Base-by-base conservation (phyloP, 1,140 invertebrate species). In the Hyposmocoma kahamanoa region DNA sequence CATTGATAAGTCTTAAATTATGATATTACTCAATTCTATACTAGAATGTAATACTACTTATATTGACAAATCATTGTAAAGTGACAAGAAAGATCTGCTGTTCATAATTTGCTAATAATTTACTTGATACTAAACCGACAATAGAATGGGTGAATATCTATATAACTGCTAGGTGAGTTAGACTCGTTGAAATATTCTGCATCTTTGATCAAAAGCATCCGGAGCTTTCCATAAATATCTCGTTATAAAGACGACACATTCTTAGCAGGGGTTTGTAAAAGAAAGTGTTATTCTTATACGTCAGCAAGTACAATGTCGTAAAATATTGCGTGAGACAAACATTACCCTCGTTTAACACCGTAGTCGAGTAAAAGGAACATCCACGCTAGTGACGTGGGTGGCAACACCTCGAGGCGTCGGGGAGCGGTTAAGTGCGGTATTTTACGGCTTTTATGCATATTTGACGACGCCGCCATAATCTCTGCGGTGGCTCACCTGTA, bases 361-460 rank as follows among this genome's bases (percentile, higher is more conserved):
- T 9, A 21, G 5, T 36, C 48, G 20, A 0, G 21, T n/a, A n/a
- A n/a, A n/a, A n/a, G n/a, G n/a, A n/a, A n/a, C 17, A 34, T 24
- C 30, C 21, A 20, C 42, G 17, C 39, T 15, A 13, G 22, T 11
- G 34, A 8, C 44, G 46, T 57, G 62, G 61, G 61, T 62, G 67
- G 59, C 57, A 68, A 65, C 73, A n/a, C n/a, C n/a, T 57, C 57
- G 59, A 52, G 56, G 64, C 63, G 69, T 62, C 61, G 67, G 68
- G 72, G 70, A 70, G 72, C 70, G 78, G 77, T 83, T 83, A 83
- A 86, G 74, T 81, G 82, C 72, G 70, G 67, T 74, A 86, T 85
- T 86, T 85, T 86, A 86, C 79, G 69, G 79, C 83, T 82, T 86
- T 85, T 84, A 84, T 86, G 85, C 82, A 87, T 86, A 87, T 86